Conservation (phyloP, 2,888 invertebrate species). For the Drosophila mayaguana region DNA sequence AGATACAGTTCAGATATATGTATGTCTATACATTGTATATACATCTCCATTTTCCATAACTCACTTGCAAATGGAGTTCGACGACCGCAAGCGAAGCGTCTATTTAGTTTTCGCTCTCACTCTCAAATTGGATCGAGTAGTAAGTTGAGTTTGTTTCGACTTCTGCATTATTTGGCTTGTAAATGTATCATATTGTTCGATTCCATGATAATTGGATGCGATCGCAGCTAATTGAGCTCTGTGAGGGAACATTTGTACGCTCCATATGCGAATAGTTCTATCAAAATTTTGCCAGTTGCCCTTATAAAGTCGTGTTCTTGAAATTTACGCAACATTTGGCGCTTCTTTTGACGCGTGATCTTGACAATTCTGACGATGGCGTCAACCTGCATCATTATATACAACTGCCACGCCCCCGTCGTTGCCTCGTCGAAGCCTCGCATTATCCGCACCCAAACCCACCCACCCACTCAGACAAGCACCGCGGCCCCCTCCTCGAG, state of each 20-base stretch:
- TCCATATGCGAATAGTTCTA: conserved; percentile 42
- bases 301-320: conserved; percentile 68
- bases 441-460: conserved; percentile 13
- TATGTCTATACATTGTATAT: neutral
- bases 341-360: conserved; percentile 71
- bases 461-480: conserved; percentile 9
- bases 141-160: neutral
- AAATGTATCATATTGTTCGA: neutral
- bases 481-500: conserved; percentile 58
- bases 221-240: conserved; percentile 8
- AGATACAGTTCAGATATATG: neutral
- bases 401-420: conserved; percentile 9
- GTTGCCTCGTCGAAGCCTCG: neutral
- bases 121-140: neutral
- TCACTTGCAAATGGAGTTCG: neutral
- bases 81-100: neutral
- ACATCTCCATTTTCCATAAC: neutral
- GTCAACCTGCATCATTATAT: conserved; percentile 64
- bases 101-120: neutral
- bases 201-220: conserved; percentile 7
- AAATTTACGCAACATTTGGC: conserved; percentile 80
- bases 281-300: conserved; percentile 37
- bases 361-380: conserved; percentile 64
- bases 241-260: conserved; percentile 29
- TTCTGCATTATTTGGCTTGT: neutral